A percentile compares a stretch with the other conserved stretches of the same genome.
phyloP scores from a whole-genome alignment of 2,113 vertebrate species.

The Phasianus colchicus region DNA sequence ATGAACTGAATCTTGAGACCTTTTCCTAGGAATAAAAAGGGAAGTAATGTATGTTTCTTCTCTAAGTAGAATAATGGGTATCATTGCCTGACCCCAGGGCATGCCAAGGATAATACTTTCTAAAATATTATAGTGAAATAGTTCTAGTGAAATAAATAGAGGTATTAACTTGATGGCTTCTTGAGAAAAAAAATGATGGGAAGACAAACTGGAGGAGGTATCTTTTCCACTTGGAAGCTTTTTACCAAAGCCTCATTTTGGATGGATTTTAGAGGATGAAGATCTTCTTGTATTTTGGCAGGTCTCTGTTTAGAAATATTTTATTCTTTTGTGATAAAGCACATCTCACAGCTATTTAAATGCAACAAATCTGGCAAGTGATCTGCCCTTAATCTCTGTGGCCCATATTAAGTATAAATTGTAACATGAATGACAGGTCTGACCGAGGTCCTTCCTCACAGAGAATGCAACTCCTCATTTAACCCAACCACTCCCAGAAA shows the following conservation, averaged over 20 bases:
- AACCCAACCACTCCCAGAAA: neutral
- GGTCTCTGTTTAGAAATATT: neutral
- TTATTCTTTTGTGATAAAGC: neutral
- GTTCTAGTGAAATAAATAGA: neutral
- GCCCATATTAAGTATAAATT: neutral
- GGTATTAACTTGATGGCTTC: neutral
- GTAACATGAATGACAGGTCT: neutral
- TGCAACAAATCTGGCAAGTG: neutral
- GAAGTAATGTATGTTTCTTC: neutral
- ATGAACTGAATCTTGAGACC: neutral
- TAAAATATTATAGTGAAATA: neutral
- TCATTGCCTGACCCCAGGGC: neutral
- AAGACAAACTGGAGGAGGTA: neutral
- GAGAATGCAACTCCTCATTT: neutral
- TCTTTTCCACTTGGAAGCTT: neutral
- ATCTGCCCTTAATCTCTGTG: neutral
- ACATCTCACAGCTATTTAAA: neutral
- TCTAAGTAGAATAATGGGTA: accelerated
- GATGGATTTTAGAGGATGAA: neutral
- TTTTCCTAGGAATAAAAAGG: neutral
- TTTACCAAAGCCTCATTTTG: neutral
- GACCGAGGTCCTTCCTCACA: neutral
- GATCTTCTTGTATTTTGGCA: neutral
- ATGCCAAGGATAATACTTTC: neutral
- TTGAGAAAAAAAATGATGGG: neutral